These are phyloP conservation scores for Delia radicum DNA, from an alignment of 1,140 invertebrate species.

Conservation along the genomic window DNA sequence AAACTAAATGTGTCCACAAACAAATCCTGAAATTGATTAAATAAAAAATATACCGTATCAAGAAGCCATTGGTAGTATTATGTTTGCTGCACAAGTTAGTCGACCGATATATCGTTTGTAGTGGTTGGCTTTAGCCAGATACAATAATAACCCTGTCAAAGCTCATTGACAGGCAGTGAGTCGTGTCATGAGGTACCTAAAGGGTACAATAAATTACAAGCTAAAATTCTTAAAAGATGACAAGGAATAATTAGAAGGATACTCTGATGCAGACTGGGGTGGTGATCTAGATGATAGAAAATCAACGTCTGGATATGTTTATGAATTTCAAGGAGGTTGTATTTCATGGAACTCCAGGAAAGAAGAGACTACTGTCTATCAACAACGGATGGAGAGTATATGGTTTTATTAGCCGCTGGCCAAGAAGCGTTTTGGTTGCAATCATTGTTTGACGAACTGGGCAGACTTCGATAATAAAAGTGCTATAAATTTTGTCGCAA, in stretches of 20 bases:
- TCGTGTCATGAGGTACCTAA: constrained; percentile 49
- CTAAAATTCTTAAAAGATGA: neutral
- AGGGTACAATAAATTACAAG: constrained; percentile 36
- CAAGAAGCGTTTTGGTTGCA: constrained; percentile 28
- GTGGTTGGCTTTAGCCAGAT: constrained; percentile 37
- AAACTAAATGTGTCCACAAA: no score
- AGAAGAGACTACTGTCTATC: constrained; percentile 42
- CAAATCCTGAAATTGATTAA: no score
- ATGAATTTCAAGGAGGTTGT: constrained; percentile 31
- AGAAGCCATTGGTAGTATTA: constrained; percentile 42
- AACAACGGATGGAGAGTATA: constrained; percentile 47
- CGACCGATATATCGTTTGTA: constrained; percentile 53
- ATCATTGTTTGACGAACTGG: neutral
- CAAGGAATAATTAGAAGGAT: constrained; percentile 17
- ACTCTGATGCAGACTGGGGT: constrained; percentile 34
- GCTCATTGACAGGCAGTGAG: constrained; percentile 46
- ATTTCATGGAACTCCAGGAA: constrained; percentile 46
- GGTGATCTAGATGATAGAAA: constrained; percentile 31
- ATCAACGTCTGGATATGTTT: constrained; percentile 49
- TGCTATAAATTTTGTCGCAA: neutral
- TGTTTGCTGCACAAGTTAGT: constrained; percentile 47
- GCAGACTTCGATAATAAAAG: neutral
- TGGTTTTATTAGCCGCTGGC: constrained; percentile 36
- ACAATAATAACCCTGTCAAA: constrained; percentile 33
- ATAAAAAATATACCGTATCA: constrained; percentile 29